phyloP scores from a whole-genome alignment of 2,797 vertebrate genomes.

The Vireo griseus region DNA sequence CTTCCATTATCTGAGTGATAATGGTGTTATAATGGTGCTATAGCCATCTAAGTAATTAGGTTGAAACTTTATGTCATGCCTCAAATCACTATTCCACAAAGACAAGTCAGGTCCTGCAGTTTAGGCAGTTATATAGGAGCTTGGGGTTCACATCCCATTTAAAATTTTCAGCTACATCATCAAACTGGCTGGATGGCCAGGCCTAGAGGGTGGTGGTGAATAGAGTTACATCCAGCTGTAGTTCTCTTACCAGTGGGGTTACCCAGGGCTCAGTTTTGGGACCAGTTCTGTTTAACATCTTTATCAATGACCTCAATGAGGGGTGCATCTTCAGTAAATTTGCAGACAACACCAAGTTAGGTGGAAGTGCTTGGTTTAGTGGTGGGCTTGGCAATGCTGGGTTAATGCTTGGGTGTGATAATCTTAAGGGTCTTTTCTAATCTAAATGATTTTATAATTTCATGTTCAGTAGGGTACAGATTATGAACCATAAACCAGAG shows the following conservation, averaged over 20 bases:
- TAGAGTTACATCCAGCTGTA: background rate
- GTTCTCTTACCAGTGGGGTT: background rate
- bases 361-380: background rate
- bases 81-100: background rate
- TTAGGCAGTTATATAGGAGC: background rate
- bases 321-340: background rate
- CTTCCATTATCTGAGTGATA: background rate
- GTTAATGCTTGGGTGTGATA: background rate
- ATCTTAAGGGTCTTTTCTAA: background rate
- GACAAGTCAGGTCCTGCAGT: background rate
- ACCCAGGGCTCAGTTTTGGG: background rate
- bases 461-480: background rate
- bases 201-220: background rate
- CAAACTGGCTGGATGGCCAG: fast-evolving
- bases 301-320: background rate
- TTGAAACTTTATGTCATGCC: background rate
- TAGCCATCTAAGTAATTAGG: background rate
- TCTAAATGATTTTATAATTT: background rate
- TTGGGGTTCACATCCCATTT: background rate
- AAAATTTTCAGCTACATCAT: background rate
- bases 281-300: background rate
- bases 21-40: background rate
- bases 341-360: background rate
- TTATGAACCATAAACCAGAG: background rate
- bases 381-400: background rate